Percentiles rank a stretch among this genome's conserved stretches.
phyloP scores from a whole-genome alignment of 2,888 invertebrate species.

The Seira ritae region DNA sequence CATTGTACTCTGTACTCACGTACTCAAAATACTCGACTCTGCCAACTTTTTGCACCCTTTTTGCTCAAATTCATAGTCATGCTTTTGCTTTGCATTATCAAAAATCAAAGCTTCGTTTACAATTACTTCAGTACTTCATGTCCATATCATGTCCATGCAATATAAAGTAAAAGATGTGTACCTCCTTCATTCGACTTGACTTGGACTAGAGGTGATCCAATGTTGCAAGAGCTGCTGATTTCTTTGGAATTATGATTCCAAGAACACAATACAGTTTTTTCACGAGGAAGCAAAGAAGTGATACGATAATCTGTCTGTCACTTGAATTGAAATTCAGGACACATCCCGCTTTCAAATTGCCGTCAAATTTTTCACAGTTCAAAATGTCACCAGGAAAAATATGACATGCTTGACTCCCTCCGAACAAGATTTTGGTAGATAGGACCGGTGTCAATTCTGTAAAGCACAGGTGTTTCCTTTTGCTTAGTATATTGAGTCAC shows the following conservation, averaged over 20 bases:
- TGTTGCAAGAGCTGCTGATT: no score
- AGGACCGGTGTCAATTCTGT: no score
- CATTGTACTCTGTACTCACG: no score
- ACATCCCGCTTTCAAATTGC: not conserved
- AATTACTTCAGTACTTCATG: not conserved
- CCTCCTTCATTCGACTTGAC: not conserved
- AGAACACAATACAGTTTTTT: not conserved
- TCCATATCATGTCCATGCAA: not conserved
- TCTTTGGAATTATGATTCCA: not conserved
- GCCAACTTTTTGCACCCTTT: not conserved
- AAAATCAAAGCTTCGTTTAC: not conserved
- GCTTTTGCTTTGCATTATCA: not conserved
- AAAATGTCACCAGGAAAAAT: not conserved
- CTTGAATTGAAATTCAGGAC: not conserved
- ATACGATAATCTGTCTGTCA: not conserved
- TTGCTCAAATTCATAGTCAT: no score
- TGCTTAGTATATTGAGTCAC: no score
- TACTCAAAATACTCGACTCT: no score
- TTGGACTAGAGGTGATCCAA: no score
- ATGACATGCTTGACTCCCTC: no score
- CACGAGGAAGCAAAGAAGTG: not conserved
- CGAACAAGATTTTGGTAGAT: no score
- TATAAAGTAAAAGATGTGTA: not conserved
- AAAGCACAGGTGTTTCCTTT: no score
- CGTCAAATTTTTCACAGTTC: not conserved